Evolutionary conservation across 2,888 invertebrate species (phyloP).

Genomic region (Sinelater perroti): DNA sequence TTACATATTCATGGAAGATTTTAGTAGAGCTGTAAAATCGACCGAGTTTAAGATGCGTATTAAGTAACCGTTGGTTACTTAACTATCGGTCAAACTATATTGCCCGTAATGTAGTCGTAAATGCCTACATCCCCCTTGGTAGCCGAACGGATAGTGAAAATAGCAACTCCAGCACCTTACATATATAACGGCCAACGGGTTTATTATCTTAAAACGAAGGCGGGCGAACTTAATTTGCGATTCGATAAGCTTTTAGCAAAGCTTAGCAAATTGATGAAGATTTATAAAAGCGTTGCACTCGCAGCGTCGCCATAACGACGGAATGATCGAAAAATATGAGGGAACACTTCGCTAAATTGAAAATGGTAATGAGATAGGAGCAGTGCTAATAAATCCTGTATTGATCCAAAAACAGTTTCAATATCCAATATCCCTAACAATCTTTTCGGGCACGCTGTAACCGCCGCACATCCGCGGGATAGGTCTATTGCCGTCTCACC

Average conservation of each 20-base stretch:
- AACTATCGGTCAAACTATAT: conserved; percentile 14
- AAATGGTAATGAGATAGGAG: conserved; percentile 59
- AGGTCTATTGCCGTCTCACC: conserved; percentile 22
- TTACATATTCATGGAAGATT: no score
- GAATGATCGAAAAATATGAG: conserved; percentile 53
- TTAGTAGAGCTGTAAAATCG: no score
- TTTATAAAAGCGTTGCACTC: conserved; percentile 46
- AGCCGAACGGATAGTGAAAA: conserved; percentile 10
- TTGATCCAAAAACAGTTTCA: conserved; percentile 41
- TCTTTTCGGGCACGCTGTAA: conserved; percentile 32
- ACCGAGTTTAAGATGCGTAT: no score
- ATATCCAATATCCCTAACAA: conserved; percentile 45
- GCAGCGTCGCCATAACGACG: conserved; percentile 47
- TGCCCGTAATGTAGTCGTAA: conserved; percentile 16
- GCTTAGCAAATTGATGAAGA: conserved; percentile 47
- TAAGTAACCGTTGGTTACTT: conserved; percentile 16
- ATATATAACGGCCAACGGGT: conserved; percentile 25
- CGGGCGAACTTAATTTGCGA: conserved; percentile 35
- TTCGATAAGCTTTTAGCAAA: conserved; percentile 36
- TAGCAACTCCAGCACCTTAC: conserved; percentile 13
- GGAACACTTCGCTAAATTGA: conserved; percentile 59
- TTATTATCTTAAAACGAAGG: conserved; percentile 34
- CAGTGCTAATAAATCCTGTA: conserved; percentile 55
- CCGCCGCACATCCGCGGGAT: conserved; percentile 18
- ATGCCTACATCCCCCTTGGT: conserved; percentile 17